Conservation (phyloP, 2,113 vertebrate species). For the Malurus cyaneus region DNA sequence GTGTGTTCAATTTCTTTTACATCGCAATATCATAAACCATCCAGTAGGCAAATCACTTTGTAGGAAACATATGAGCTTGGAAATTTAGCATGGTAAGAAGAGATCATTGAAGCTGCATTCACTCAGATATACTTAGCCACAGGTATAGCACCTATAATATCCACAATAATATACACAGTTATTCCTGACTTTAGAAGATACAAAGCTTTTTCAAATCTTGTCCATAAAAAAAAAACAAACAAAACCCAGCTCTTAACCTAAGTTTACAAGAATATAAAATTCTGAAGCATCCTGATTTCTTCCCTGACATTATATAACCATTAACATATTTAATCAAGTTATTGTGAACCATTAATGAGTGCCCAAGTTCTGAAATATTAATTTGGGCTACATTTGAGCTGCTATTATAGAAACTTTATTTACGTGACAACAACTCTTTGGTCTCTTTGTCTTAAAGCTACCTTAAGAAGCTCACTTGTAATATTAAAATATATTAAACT, state of each 20-base stretch:
- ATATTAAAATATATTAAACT: not conserved
- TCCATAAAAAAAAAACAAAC: not conserved
- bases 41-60: not conserved
- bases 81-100: not conserved
- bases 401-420: not conserved
- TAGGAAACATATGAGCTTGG: not conserved
- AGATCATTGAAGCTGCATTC: not conserved
- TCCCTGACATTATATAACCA: not conserved
- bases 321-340: not conserved
- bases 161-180: not conserved
- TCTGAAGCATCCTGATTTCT: not conserved
- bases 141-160: not conserved
- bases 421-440: not conserved
- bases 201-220: not conserved
- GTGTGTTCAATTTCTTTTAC: not conserved
- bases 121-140: not conserved
- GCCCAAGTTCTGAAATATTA: not conserved
- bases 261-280: not conserved
- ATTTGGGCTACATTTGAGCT: not conserved
- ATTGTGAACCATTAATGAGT: not conserved
- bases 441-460: not conserved
- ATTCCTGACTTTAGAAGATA: not conserved
- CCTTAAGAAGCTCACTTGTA: not conserved
- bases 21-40: not conserved
- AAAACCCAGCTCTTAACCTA: not conserved